Base-by-base conservation (phyloP, 2,797 vertebrate genomes). In the Rhinichthys osculus region DNA sequence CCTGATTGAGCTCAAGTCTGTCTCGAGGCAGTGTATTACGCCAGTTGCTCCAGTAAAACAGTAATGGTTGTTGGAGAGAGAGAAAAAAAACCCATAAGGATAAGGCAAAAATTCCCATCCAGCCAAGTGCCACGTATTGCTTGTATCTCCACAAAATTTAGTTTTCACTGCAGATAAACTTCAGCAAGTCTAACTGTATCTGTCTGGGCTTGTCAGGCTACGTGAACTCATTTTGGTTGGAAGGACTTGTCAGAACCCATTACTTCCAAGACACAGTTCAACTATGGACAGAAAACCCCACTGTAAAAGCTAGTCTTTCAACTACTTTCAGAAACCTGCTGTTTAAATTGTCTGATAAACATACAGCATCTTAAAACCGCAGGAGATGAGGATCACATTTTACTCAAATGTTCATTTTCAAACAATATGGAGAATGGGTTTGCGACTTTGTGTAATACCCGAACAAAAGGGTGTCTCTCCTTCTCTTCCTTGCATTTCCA, bases 181-280 rank as follows among this genome's bases (percentile, higher is more conserved):
- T 33, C 64, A 66, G 72, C 30, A 40, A 30, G 27, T 52, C 44
- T 40, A 14, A 66, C 13, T 3, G 23, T 67, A 57, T 33, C 16
- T 84, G 82, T 84, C 73, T 23, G 35, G 44, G 64, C 82, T 78
- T 57, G 82, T 69, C 33, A 13, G 5, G n/a, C 16, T 67, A 30
- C 5, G 35, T 30, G 4, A 78, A 78, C 64, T 35, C 10, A 54
- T 69, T 78, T 57, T 57, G n/a, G 69, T 35, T 69, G 17, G 23
- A 84, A 78, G 47, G 64, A 78, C 73, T 84, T 84, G 82, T 84
- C 44, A 57, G 62, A 78, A 78, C 82, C 59, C 3, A 84, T 78
- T 52, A 69, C 47, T 38, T 54, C 33, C 16, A 44, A 27, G 8
- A 23, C 54, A 47, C 11, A 30, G n/a, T 52, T 30, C n/a, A 74